Base-by-base conservation (phyloP, 2,113 vertebrate species). In the Salvelinus sp. region DNA sequence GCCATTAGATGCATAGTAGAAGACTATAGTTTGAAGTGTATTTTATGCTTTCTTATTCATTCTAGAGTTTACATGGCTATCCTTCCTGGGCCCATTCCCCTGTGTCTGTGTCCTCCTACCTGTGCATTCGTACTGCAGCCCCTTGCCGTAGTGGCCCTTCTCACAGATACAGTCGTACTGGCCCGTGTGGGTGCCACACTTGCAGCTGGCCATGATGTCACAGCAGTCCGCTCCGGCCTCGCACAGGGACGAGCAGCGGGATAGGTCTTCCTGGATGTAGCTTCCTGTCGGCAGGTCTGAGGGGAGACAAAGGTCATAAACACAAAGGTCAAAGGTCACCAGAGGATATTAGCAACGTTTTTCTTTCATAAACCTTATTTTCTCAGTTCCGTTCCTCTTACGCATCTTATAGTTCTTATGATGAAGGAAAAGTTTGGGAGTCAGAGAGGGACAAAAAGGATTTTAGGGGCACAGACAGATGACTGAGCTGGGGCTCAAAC, bases 161-260 rank as follows among this genome's bases (percentile, higher is more conserved):
- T 98, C 96, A 75, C 98, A 99, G 90, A 99, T 92, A 76, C 98
- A 99, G 86, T 98, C 98, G 0, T 97, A 99, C 81, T 98, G 98
- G n/a, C 98, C 98, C 0, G 96, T 97, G 91, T 97, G 96, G 1
- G 96, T 97, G 54, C 98, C 98, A 1, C 98, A 99, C 83, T 96
- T 96, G 76, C 98, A 99, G 91, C 97, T 98, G 58, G 97, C 98
- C 97, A 98, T 97, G 80, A 91, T 81, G 89, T 99, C 98, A 20
- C 98, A 99, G 90, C 98, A 99, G 76, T 97, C 95, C 76, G 79
- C 91, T 0, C 93, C 94, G 0, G 92, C 91, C 22, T 97, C 95
- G 62, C 98, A 99, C 80, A 99, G 93, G 44, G 96, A 95, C 0
- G 96, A 95, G 83, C 98, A 99, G 50, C 93, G 94, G 0, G 93